A percentile compares a stretch with the other conserved stretches of the same genome.
Conservation (phyloP, 2,797 vertebrate genomes). For the Coccyzus lansbergi region DNA sequence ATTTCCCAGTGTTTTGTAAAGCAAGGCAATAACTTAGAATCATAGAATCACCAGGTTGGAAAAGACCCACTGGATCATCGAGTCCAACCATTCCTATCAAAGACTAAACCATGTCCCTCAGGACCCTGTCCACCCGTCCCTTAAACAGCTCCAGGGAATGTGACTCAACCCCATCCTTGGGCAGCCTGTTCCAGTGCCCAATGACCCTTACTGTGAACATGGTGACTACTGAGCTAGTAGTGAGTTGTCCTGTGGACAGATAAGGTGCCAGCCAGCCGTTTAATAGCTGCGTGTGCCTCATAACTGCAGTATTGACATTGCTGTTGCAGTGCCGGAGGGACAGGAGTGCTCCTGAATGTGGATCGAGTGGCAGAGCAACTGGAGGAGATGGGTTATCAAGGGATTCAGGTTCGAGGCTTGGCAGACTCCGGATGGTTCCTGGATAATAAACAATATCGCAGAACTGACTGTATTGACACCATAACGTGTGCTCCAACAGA, state of each 20-base stretch:
- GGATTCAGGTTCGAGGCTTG: slow-evolving; percentile 93
- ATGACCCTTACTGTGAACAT: too few species aligned
- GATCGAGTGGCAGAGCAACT: slow-evolving; percentile 91
- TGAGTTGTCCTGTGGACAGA: not conserved
- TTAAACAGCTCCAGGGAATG: too few species aligned
- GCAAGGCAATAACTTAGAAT: not conserved
- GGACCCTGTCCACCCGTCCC: too few species aligned
- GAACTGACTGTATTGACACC: slow-evolving; percentile 89
- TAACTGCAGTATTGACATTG: not conserved
- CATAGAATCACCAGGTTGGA: too few species aligned
- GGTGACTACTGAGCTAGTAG: not conserved
- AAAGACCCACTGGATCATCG: too few species aligned
- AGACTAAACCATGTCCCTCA: too few species aligned
- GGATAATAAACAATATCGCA: slow-evolving; percentile 94
- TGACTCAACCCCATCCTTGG: too few species aligned
- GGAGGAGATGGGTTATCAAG: slow-evolving; percentile 87
- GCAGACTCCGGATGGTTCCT: slow-evolving; percentile 97
- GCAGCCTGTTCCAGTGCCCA: too few species aligned
- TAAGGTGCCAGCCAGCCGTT: not conserved
- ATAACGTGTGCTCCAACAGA: slow-evolving; percentile 82
- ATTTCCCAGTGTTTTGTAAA: not conserved
- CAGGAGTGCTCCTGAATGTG: slow-evolving; percentile 94
- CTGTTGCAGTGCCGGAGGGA: slow-evolving; percentile 89
- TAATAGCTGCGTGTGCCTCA: accelerated
- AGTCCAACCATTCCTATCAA: too few species aligned